A percentile compares a stretch with the other conserved stretches of the same genome.
These are phyloP conservation scores for Pantala flavescens DNA, from an alignment of 1,140 invertebrate genomes.

Conservation along the genomic window DNA sequence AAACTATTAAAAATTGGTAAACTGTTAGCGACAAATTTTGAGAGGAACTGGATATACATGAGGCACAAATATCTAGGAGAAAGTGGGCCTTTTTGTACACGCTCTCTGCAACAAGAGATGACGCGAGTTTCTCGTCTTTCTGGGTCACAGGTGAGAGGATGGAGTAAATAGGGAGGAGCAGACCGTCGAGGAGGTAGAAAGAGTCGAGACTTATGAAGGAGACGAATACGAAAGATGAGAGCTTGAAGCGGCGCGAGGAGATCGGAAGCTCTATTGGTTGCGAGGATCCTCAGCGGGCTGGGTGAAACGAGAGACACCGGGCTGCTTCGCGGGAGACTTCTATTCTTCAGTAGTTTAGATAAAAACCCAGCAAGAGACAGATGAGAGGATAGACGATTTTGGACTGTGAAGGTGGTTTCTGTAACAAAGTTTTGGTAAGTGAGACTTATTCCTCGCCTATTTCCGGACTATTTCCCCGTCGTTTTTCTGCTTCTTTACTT, in stretches of 20 bases:
- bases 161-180: slow-evolving; percentile 1
- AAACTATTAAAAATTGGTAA: too few relatives aligned
- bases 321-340: too few relatives aligned
- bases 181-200: not conserved
- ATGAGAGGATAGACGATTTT: too few relatives aligned
- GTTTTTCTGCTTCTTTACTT: too few relatives aligned
- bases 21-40: not conserved
- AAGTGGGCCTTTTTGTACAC: not conserved
- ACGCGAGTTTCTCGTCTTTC: slow-evolving; percentile 4
- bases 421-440: too few relatives aligned
- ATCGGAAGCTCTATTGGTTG: not conserved
- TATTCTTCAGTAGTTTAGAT: too few relatives aligned
- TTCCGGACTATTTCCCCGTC: too few relatives aligned
- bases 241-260: not conserved
- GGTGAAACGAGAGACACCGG: too few relatives aligned
- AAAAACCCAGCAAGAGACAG: too few relatives aligned
- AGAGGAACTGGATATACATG: not conserved
- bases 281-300: not conserved
- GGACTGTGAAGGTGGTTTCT: too few relatives aligned
- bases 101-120: not conserved
- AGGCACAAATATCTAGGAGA: not conserved
- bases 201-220: not conserved
- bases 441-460: too few relatives aligned
- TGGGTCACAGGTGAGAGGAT: slow-evolving; percentile 3
- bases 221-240: not conserved